Evolutionary conservation across 2,888 invertebrate genomes (phyloP), one percentile per base, ranked within the genome.

Genomic region (Harpalus rubripes): DNA sequence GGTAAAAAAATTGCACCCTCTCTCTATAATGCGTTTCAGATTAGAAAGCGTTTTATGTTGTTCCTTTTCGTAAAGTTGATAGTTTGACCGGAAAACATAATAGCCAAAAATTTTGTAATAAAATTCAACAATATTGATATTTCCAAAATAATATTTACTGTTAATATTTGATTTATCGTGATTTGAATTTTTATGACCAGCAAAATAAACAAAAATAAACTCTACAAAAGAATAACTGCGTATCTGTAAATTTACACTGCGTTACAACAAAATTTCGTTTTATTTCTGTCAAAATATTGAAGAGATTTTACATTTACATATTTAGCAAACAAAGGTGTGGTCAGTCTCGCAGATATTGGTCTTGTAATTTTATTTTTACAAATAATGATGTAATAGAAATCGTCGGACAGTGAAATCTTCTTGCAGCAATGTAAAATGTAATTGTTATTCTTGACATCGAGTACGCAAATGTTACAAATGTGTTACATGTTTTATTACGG

Each of bases 341-440:
- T 10, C 16, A 10, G 52, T 52, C 32, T 18, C 8, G 12, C 44
- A 76, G 76, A 52, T 76, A 76, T 76, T 78, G 56, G 58, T 58
- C 78, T 78, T 58, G 58, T 61, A 59, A 63, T 81, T 81, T 61
- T 65, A 65, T 63, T 81, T 81, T 81, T 81, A 65, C 81, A 81
- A 81, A 81, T 65, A 81, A 65, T 81, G 63, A 81, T 81, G 81
- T 63, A 81, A 81, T 81, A 81, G 81, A 81, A 81, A 81, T 63
- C 58, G 41, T 63, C 22, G 44, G 5, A 16, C 81, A 63, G 81
- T 61, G 81, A 44, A 81, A 81, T 63, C 41, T 22, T 63, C 81
- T 41, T 81, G 61, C 44, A 5, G 65, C 81, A 81, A 81, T 39
- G 59, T 59, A 18, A 56, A 32, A 6, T 39, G 41, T 41, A 61